phyloP scores from a whole-genome alignment of 2,888 invertebrate genomes.

The Drosophila neutralis region DNA sequence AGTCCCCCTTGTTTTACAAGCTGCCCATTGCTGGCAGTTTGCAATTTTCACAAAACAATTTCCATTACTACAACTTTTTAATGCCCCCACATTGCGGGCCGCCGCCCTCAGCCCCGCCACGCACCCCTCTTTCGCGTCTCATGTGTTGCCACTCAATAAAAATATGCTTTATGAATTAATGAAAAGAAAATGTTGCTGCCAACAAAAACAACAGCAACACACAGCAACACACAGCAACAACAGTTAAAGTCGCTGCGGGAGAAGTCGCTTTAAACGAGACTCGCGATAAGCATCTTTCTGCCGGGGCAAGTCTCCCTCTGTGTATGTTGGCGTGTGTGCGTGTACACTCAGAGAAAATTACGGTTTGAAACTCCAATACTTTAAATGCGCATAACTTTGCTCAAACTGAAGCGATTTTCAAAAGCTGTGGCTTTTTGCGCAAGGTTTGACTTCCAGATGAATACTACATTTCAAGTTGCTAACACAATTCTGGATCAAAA shows the following conservation, averaged over 20 bases:
- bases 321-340: constrained; percentile 10
- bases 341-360: constrained; percentile 16
- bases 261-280: constrained; percentile 27
- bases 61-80: constrained; percentile 71
- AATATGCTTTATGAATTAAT: constrained; percentile 80
- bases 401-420: neutral
- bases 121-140: constrained; percentile 31
- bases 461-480: neutral
- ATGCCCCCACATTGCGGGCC: constrained; percentile 50
- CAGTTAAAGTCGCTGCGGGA: constrained; percentile 36
- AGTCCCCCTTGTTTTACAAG: constrained; percentile 28
- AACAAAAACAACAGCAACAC: constrained; percentile 39
- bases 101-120: constrained; percentile 11
- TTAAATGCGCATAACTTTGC: neutral
- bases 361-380: neutral
- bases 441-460: neutral
- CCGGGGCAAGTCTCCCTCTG: constrained; percentile 25
- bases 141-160: constrained; percentile 77
- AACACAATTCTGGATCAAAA: neutral
- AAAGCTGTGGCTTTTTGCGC: neutral
- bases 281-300: constrained; percentile 58
- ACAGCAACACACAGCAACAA: constrained; percentile 18
- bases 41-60: constrained; percentile 74
- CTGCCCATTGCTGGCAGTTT: constrained; percentile 42
- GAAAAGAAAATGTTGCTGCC: constrained; percentile 78